These are phyloP conservation scores for Zoanthus sociatus DNA, from an alignment of 92 coral and sea anemone species.

Conservation along the genomic window DNA sequence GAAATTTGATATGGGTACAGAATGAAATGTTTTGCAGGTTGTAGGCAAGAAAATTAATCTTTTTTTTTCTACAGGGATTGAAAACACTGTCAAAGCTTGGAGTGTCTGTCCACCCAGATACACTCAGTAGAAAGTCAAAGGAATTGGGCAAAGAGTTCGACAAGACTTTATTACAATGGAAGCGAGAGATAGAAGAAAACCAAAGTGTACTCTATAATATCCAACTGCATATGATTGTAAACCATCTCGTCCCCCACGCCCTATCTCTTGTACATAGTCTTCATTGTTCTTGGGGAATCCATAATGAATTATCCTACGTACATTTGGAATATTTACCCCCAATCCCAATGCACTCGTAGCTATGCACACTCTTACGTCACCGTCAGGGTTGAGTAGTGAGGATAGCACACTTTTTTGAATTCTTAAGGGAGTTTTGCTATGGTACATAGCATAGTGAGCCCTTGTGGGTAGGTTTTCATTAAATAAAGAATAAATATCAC, in stretches of 20 bases:
- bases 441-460: constrained; percentile 60
- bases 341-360: constrained; percentile 74
- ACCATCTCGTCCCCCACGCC: constrained; percentile 68
- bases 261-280: constrained; percentile 68
- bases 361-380: constrained; percentile 50
- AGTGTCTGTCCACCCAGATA: no score
- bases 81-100: no score
- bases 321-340: constrained; percentile 69
- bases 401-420: constrained; percentile 49
- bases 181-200: no score
- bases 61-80: no score
- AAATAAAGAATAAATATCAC: constrained; percentile 58
- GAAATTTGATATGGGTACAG: no score
- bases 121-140: no score
- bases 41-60: no score
- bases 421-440: constrained; percentile 59
- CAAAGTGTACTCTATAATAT: constrained; percentile 52
- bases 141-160: no score
- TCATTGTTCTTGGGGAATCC: constrained; percentile 66
- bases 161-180: no score
- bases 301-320: constrained; percentile 56
- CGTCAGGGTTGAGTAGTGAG: constrained; percentile 22
- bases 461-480: constrained; percentile 28
- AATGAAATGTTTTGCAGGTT: no score
- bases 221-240: constrained; percentile 40